Conservation (phyloP, 2,113 vertebrate species). For the Atrichornis clamosus region DNA sequence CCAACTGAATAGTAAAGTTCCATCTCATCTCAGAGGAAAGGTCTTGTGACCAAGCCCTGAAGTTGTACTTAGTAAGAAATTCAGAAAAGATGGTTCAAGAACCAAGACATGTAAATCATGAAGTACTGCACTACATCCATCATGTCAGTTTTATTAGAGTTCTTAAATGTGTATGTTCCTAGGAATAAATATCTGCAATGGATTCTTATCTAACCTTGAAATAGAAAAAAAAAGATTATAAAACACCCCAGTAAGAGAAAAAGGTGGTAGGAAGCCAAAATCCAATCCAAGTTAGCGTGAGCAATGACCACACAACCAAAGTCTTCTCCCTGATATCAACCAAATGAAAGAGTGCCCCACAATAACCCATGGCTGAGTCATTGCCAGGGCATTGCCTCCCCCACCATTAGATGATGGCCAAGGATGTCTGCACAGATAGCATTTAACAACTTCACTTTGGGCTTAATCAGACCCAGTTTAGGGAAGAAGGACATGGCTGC, state of each 20-base stretch:
- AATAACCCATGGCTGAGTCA: background rate
- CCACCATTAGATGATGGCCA: background rate
- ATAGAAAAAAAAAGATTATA: background rate
- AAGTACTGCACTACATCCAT: background rate
- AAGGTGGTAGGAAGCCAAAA: background rate
- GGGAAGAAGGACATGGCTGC: background rate
- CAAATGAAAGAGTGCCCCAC: background rate
- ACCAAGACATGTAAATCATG: background rate
- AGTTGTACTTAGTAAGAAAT: background rate
- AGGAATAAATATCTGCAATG: background rate
- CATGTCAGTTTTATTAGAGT: background rate
- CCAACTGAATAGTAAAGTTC: background rate
- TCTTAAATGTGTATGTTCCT: background rate
- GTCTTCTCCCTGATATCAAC: background rate
- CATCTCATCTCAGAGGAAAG: background rate
- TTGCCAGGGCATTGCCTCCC: background rate
- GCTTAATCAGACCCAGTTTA: background rate
- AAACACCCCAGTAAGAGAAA: background rate
- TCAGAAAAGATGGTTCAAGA: background rate
- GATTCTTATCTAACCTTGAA: background rate
- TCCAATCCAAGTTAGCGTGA: background rate
- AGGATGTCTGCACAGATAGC: background rate
- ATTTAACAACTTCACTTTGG: background rate
- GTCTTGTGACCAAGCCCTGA: background rate
- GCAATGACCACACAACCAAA: background rate